A percentile compares a stretch with the other conserved stretches of the same genome.
Evolutionary conservation across 1,140 invertebrate species (phyloP).

Genomic region (Eufriesea mexicana): DNA sequence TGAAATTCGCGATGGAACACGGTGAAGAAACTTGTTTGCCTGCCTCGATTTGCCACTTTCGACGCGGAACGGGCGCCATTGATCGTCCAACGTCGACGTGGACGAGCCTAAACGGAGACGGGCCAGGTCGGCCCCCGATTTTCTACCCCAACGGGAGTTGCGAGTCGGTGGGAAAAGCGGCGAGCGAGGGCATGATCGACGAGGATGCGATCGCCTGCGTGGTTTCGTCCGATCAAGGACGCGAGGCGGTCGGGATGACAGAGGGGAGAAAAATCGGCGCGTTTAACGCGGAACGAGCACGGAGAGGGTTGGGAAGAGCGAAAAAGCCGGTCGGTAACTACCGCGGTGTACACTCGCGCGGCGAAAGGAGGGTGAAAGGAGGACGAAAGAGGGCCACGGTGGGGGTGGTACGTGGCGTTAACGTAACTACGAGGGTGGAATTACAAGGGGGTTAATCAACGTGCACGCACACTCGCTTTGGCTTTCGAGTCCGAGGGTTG

Average conservation of each 20-base stretch:
- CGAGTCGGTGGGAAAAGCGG: no score
- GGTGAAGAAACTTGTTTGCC: not conserved
- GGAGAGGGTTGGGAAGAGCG: not conserved
- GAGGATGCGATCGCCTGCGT: no score
- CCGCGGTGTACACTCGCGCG: not conserved
- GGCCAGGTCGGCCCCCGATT: no score
- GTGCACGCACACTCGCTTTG: constrained; percentile 40
- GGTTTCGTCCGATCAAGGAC: no score
- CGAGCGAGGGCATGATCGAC: no score
- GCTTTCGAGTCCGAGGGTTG: constrained; percentile 54
- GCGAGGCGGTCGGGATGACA: not conserved
- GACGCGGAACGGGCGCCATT: no score
- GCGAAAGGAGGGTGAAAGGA: constrained; percentile 38
- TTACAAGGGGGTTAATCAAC: constrained; percentile 73
- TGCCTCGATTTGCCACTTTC: not conserved
- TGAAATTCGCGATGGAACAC: constrained; percentile 16
- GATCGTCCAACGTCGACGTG: no score
- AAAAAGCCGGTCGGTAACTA: constrained; percentile 29
- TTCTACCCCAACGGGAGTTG: no score
- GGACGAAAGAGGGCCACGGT: not conserved
- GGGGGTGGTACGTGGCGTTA: constrained; percentile 43
- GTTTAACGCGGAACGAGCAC: constrained; percentile 11
- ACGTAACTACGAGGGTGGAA: constrained; percentile 69
- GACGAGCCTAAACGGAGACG: no score
- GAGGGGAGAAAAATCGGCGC: constrained; percentile 26